Conservation (phyloP, 2,113 vertebrate genomes). For the Tetrax tetrax region DNA sequence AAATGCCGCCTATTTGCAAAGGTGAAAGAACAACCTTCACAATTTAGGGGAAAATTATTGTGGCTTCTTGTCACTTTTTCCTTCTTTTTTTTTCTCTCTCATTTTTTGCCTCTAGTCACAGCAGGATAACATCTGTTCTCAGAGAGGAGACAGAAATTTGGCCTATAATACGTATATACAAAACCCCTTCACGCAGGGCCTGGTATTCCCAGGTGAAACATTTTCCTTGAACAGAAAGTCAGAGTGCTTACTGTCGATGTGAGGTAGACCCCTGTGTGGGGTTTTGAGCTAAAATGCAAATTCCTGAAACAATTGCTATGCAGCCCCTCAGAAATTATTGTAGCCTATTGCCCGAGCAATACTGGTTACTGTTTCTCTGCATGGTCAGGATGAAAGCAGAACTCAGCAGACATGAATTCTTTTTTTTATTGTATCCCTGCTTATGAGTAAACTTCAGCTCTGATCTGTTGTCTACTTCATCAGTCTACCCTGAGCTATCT, state of each 20-base stretch:
- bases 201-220: not conserved
- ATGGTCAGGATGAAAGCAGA: not conserved
- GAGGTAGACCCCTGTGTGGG: not conserved
- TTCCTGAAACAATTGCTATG: not conserved
- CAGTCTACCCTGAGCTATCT: not conserved
- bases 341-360: not conserved
- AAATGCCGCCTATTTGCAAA: conserved; percentile 21
- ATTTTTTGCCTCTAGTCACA: conserved; percentile 4
- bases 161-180: not conserved
- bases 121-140: not conserved
- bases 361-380: not conserved
- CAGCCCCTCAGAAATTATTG: not conserved
- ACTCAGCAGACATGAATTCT: not conserved
- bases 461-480: not conserved
- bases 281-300: conserved; percentile 9
- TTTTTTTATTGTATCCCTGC: not conserved
- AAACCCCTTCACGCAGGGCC: not conserved
- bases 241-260: not conserved
- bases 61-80: not conserved
- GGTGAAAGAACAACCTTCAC: conserved; percentile 18
- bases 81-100: not conserved
- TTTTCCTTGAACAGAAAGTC: not conserved
- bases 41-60: not conserved
- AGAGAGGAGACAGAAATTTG: not conserved
- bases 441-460: not conserved